Base-by-base conservation (phyloP, 2,888 invertebrate species). In the Coelogynopora nodosa region DNA sequence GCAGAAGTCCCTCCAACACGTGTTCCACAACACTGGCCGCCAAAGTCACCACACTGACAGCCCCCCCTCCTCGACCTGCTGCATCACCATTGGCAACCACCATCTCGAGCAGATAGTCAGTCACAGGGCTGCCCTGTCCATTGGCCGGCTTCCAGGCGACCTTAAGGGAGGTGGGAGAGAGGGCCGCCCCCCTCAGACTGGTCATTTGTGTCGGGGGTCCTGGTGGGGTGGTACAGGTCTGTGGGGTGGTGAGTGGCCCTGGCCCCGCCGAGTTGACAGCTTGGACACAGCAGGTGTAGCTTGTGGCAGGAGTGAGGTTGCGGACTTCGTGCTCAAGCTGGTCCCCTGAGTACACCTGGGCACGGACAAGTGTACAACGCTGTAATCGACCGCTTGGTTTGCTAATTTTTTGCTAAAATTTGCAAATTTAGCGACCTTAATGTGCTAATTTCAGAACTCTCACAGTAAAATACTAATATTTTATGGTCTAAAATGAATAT, bases 211-310 rank as follows among this genome's bases (percentile, higher is more conserved):
- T 94, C 27, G 96, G 96, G 85, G 95, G 94, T 31, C 96, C 95
- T n/a, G 96, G 94, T 26, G 95, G 95, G 49, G 95, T 96, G 88
- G 94, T 92, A 83, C 94, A 94, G 88, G 94, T 18, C 18, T 10
- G 18, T 83, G 93, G 92, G 67, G 94, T 93, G 74, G 96, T 95
- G 93, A 94, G 95, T 81, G 94, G 93, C 88, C 96, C 94, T 87
- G 93, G 93, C n/a, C 97, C 97, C 82, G 96, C 95, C 88, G 93
- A 93, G 93, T 96, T 97, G 85, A 93, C 93, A 67, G 96, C 96
- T 93, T 95, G 93, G 87, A 96, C 94, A 90, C 95, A 93, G 93
- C 96, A 95, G 91, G 94, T 94, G 92, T 96, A 96, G 88, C 94
- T 93, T 86, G 95, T 94, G 90, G 95, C 96, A 84, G 96, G 96